Conservation (phyloP, 2,888 invertebrate species). For the Pyrrhia umbra region DNA sequence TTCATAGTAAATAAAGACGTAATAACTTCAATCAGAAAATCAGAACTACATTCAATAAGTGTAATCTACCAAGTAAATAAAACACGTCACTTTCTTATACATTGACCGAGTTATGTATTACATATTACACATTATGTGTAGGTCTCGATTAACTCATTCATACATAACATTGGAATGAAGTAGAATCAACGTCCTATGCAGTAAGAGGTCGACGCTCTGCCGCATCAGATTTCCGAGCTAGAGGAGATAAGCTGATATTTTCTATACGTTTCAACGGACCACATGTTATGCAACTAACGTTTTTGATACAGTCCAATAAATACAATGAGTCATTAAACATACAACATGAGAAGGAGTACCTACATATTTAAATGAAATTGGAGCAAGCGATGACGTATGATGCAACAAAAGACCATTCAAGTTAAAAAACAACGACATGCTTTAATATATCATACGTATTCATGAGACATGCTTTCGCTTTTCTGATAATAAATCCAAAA, state of each 20-base stretch:
- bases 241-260: conserved; percentile 32
- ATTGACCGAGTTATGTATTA: conserved; percentile 6
- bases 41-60: background rate
- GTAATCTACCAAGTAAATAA: background rate
- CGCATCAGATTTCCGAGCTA: conserved; percentile 52
- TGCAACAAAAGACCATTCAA: conserved; percentile 15
- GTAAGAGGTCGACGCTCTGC: conserved; percentile 52
- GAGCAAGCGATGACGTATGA: conserved; percentile 12
- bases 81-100: conserved; percentile 13
- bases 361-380: conserved; percentile 22
- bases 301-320: conserved; percentile 17
- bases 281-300: conserved; percentile 29
- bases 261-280: conserved; percentile 31
- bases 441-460: too few relatives aligned
- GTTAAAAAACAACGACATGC: background rate
- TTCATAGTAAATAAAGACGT: background rate
- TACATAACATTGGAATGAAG: conserved; percentile 31
- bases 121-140: conserved; percentile 6
- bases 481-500: background rate
- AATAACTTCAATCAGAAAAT: background rate
- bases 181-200: conserved; percentile 19
- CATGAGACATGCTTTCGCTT: background rate
- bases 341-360: conserved; percentile 22
- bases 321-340: conserved; percentile 33
- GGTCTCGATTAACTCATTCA: conserved; percentile 44